A percentile compares a stretch with the other conserved stretches of the same genome.
Conservation (phyloP, 2,888 invertebrate species). For the Melieria crassipennis region DNA sequence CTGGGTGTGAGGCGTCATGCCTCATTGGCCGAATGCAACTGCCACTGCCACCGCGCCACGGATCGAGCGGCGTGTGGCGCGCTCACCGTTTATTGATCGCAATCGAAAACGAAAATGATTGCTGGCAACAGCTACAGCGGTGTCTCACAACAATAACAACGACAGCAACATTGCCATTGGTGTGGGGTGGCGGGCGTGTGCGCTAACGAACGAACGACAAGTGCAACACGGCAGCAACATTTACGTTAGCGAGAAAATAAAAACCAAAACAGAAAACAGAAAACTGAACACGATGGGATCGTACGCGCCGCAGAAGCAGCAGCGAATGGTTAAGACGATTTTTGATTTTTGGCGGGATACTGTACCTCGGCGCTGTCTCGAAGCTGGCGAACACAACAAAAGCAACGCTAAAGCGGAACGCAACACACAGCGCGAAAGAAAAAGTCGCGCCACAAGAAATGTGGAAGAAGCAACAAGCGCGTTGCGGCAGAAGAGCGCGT, state of each 20-base stretch:
- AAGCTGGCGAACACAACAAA: no score
- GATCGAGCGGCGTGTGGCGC: background rate
- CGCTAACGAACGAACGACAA: background rate
- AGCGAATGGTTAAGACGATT: constrained; percentile 22
- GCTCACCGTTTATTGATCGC: constrained; percentile 12
- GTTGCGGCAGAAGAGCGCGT: background rate
- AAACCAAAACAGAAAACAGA: constrained; percentile 23
- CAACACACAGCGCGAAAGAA: background rate
- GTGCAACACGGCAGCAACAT: background rate
- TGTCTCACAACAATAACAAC: constrained; percentile 1
- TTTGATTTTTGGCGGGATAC: constrained; percentile 47
- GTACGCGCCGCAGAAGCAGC: background rate
- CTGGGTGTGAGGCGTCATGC: constrained; percentile 28
- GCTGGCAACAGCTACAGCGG: constrained; percentile 16
- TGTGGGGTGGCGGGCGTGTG: background rate
- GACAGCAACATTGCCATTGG: background rate
- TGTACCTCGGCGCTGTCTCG: constrained; percentile 37
- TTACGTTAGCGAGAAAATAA: background rate
- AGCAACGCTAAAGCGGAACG: background rate
- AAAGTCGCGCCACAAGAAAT: background rate
- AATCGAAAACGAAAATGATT: constrained; percentile 31
- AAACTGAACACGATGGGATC: constrained; percentile 25
- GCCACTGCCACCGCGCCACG: constrained; percentile 13
- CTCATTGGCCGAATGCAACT: constrained; percentile 17
- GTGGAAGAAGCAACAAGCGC: background rate